A percentile compares a stretch with the other conserved stretches of the same genome.
These are phyloP conservation scores for Cassiopea xamachana DNA, from an alignment of 30 jellyfish, hydroid and myxozoan genomes.

Conservation along the genomic window DNA sequence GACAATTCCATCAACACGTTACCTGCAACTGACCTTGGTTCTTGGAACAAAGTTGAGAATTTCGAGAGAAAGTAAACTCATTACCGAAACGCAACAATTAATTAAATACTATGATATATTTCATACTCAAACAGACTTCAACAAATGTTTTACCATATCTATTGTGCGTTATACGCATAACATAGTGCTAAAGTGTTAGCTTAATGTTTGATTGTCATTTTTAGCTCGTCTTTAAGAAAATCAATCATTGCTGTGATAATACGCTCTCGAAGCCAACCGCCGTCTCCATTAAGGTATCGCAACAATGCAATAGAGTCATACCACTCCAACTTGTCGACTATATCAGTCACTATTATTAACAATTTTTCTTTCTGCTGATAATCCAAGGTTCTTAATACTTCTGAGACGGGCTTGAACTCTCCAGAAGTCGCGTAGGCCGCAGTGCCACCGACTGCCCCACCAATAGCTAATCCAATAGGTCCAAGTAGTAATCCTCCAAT, in stretches of 20 bases:
- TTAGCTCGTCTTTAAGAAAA: not conserved
- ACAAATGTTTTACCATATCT: no score
- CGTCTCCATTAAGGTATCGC: not conserved
- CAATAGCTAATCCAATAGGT: not conserved
- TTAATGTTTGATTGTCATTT: not conserved
- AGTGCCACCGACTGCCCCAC: not conserved
- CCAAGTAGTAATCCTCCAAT: not conserved
- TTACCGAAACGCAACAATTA: no score
- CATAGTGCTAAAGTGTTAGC: not conserved
- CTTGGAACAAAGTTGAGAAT: no score
- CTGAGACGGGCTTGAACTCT: not conserved
- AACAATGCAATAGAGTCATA: not conserved
- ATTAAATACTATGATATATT: no score
- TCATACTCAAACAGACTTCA: no score
- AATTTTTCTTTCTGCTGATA: not conserved
- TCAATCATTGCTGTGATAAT: not conserved
- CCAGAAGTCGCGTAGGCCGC: not conserved
- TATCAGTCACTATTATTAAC: not conserved
- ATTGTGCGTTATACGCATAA: no score
- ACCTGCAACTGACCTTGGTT: no score
- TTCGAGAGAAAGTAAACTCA: no score
- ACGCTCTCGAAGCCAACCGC: not conserved
- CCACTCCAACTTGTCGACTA: not conserved
- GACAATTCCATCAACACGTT: no score
- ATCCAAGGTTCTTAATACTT: not conserved